Base-by-base conservation (phyloP, 2,797 vertebrate species). In the Lerista edwardsae region DNA sequence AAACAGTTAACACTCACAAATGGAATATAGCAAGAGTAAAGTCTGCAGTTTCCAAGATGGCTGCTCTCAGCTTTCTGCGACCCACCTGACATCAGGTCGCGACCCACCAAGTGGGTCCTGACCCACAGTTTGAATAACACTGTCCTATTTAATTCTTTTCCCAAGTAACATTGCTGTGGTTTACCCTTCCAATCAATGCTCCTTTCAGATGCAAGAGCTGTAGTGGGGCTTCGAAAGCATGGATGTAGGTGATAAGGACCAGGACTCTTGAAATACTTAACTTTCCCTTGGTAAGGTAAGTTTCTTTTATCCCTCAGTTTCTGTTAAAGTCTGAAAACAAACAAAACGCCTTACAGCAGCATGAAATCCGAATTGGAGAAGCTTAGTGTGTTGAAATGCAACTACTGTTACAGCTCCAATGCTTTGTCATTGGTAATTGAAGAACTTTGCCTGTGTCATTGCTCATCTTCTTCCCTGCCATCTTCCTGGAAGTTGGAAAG, bases 231-330 rank as follows among this genome's bases (percentile, higher is more conserved):
- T 69, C 39, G 44, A 59, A 75, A 75, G 36, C 73, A 81, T 76
- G 73, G 41, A 61, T 36, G 17, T 47, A 62, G 11, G 57, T 51
- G 65, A 61, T 47, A 76, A 71, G 51, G 39, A 81, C 29, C 84
- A 81, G 31, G 73, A 25, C 51, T 76, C 55, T 76, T 86, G 73
- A 86, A 76, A 76, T 44, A 34, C 64, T 81, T 71, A 23, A 29
- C 5, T 69, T 39, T 34, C 36, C 25, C 12, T 62, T 51, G 39
- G 36, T 25, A 64, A 51, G 79, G 79, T 81, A 86, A 81, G 79
- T 47, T 74, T 39, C 62, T 71, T 44, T 36, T 59, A 21, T 78
- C 27, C 23, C 23, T 61, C 29, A 29, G 10, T 36, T 81, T 68
- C n/a, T 75, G 10, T 9, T 0, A 59, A 44, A 27, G 14, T 23